Conservation (phyloP, 2,113 vertebrate species). For the Rhombomys opimus region DNA sequence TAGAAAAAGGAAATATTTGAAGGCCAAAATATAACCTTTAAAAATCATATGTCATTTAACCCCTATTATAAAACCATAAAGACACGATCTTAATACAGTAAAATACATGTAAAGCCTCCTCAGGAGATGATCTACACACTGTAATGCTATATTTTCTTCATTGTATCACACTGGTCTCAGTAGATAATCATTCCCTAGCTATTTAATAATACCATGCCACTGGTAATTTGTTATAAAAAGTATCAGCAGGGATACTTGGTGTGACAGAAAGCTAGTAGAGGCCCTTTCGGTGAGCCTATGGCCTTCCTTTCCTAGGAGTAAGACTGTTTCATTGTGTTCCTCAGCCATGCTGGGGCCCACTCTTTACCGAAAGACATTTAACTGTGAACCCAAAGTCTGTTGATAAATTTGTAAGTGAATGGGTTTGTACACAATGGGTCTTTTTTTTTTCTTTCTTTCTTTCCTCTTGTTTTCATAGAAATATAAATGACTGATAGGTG, state of each 20-base stretch:
- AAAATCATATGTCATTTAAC: slow-evolving; percentile 48
- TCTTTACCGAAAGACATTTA: slow-evolving; percentile 70
- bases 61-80: slow-evolving; percentile 40
- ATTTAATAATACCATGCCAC: slow-evolving; percentile 61
- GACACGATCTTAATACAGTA: slow-evolving; percentile 46
- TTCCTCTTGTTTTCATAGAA: neutral
- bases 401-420: slow-evolving; percentile 49
- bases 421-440: slow-evolving; percentile 36
- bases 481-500: slow-evolving; percentile 33
- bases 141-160: slow-evolving; percentile 24
- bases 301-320: slow-evolving; percentile 32
- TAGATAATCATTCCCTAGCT: slow-evolving; percentile 59
- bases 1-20: slow-evolving; percentile 14
- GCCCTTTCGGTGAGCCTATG: slow-evolving; percentile 50
- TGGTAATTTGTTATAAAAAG: slow-evolving; percentile 63
- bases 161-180: slow-evolving; percentile 62
- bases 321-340: slow-evolving; percentile 57
- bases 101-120: slow-evolving; percentile 43
- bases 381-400: slow-evolving; percentile 51
- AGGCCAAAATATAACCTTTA: slow-evolving; percentile 18
- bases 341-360: slow-evolving; percentile 23
- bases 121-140: neutral
- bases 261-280: slow-evolving; percentile 45
- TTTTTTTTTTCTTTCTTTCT: neutral
- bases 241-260: slow-evolving; percentile 61